Evolutionary conservation across 2,888 invertebrate genomes (phyloP).

Genomic region (Synanthedon myopaeformis): DNA sequence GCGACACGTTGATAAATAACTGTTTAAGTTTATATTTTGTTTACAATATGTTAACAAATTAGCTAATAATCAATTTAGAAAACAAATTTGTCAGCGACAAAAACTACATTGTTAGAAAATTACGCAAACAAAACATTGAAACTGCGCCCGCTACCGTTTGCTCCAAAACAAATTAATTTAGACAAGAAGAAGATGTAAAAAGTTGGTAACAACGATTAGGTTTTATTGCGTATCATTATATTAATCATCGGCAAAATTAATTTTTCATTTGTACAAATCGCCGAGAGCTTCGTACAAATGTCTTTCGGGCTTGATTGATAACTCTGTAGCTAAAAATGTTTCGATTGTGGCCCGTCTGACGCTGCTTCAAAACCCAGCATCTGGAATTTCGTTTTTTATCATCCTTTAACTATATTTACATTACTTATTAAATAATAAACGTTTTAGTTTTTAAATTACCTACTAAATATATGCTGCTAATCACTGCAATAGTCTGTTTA

Average conservation of each 20-base stretch:
- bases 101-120: background rate
- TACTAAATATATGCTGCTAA: too few species aligned
- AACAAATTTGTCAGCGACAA: too few species aligned
- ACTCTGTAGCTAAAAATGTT: conserved; percentile 31
- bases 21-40: too few species aligned
- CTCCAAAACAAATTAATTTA: conserved; percentile 61
- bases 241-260: conserved; percentile 69
- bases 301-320: conserved; percentile 58
- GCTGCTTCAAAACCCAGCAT: conserved; percentile 15
- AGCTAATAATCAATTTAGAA: too few species aligned
- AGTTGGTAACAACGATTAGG: conserved; percentile 66
- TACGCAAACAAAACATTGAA: background rate
- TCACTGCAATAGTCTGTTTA: too few species aligned
- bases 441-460: conserved; percentile 7
- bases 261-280: conserved; percentile 69
- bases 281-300: conserved; percentile 54
- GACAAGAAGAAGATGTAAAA: conserved; percentile 68
- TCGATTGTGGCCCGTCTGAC: conserved; percentile 3
- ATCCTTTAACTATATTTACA: background rate
- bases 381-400: conserved; percentile 21
- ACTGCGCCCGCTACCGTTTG: conserved; percentile 1
- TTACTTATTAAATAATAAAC: conserved; percentile 18
- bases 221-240: conserved; percentile 65
- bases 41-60: too few species aligned
- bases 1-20: too few species aligned